Conservation (phyloP, 2,797 vertebrate genomes). For the Hyperoplus immaculatus region DNA sequence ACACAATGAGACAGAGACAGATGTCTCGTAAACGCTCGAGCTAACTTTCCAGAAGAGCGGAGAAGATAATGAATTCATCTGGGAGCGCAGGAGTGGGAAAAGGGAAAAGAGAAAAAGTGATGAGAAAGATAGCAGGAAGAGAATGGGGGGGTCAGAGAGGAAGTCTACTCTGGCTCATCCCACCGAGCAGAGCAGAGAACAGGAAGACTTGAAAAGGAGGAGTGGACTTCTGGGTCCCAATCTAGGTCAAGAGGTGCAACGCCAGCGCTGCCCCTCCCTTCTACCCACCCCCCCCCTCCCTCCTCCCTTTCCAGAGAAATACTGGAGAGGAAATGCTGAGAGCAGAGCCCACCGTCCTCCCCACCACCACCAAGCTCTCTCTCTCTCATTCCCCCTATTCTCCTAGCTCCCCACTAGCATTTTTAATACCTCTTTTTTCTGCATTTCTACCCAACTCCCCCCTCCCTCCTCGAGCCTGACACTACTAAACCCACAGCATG, state of each 20-base stretch:
- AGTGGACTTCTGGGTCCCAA: conserved; percentile 53
- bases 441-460: conserved; percentile 8
- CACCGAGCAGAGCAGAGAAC: conserved; percentile 41
- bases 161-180: conserved; percentile 48
- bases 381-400: conserved; percentile 47
- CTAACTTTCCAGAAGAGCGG: conserved; percentile 40
- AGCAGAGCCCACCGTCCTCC: conserved; percentile 42
- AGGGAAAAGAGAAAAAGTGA: not conserved
- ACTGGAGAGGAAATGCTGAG: conserved; percentile 68
- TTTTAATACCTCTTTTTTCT: conserved; percentile 45
- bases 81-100: conserved; percentile 16
- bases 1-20: not conserved
- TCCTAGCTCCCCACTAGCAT: conserved; percentile 35
- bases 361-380: conserved; percentile 25
- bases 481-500: conserved; percentile 84
- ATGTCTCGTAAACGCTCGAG: conserved; percentile 20
- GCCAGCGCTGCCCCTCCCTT: conserved; percentile 79
- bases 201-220: conserved; percentile 52
- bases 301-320: conserved; percentile 57
- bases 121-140: not conserved
- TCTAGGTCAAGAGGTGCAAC: conserved; percentile 82
- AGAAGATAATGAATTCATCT: conserved; percentile 32
- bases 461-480: conserved; percentile 53
- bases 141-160: conserved; percentile 31
- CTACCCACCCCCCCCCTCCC: conserved; percentile 39